Evolutionary conservation across 1,140 invertebrate genomes (phyloP), one percentile per base, ranked within the genome.

Genomic region (Cataglyphis hispanica): DNA sequence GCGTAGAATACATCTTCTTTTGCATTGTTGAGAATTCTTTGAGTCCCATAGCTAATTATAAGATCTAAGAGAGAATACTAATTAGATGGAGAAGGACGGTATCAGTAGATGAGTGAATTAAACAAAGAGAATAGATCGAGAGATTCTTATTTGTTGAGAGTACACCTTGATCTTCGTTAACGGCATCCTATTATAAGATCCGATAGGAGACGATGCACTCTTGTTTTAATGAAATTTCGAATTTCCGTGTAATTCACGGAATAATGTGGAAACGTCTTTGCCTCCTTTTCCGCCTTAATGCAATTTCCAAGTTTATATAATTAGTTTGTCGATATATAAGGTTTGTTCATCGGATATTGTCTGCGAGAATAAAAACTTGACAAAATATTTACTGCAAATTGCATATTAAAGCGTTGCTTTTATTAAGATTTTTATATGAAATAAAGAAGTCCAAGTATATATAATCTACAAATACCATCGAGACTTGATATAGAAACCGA

Each of bases 191-290:
- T 83, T 83, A 74, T 83, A 60, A 80, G 63, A 67, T 72, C 78
- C 66, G 50, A 81, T 72, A 72, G 60, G 63, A 74, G 78, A 74
- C 67, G 78, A 72, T 60, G 66, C 78, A 43, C 53, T 46, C 37
- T 83, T 83, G 67, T 83, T 83, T 83, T 83, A 83, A 83, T 83
- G 78, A 83, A 83, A 83, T 83, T 83, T 83, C 53, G 78, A 70
- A 72, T 83, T 83, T n/a, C 25, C 53, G 53, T 61, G 53, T 83
- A 72, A 83, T 83, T 83, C 67, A 40, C 67, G 67, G 37, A 74
- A 72, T 72, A 61, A 74, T 22, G 53, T 43, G 43, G 37, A 83
- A 37, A 74, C 16, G 40, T 6, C 34, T 56, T 56, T 37, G 53
- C 19, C 34, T 37, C 34, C 67, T 60, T 69, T 67, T 69, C 64